phyloP scores from a whole-genome alignment of 1,140 invertebrate genomes.

The Hyles euphorbiae region DNA sequence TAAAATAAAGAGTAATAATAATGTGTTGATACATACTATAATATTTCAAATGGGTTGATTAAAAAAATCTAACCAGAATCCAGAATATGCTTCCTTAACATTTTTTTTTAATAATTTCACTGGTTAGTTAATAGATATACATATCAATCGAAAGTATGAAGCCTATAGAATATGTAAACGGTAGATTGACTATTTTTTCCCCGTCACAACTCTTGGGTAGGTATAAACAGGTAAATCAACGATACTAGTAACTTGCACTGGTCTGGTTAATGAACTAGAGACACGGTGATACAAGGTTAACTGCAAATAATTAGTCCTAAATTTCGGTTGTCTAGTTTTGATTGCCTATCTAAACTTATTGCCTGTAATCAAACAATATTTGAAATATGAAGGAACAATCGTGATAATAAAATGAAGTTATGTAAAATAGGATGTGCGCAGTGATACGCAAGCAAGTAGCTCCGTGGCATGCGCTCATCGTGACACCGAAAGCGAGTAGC shows the following conservation, averaged over 20 bases:
- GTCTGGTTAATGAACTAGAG: slow-evolving; percentile 20
- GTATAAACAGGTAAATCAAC: slow-evolving; percentile 11
- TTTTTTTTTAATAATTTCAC: slow-evolving; percentile 15
- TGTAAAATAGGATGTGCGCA: no score
- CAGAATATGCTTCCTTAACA: slow-evolving; percentile 16
- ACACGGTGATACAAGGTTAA: no score
- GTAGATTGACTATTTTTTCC: slow-evolving; percentile 18
- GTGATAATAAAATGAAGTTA: no score
- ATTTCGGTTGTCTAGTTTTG: no score
- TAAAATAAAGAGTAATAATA: no score
- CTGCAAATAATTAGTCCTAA: no score
- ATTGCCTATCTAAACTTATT: no score
- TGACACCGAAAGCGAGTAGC: no score
- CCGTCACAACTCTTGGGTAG: slow-evolving; percentile 17
- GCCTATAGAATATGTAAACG: slow-evolving; percentile 18
- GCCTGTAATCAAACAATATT: no score
- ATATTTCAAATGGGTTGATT: slow-evolving; percentile 14
- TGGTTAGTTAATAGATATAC: slow-evolving; percentile 14
- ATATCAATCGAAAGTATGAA: slow-evolving; percentile 20
- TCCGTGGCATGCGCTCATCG: no score
- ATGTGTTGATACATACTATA: background rate
- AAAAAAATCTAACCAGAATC: slow-evolving; percentile 9
- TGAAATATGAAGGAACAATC: no score
- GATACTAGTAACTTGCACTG: slow-evolving; percentile 17
- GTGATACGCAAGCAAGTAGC: no score